Percentiles rank a stretch among this genome's conserved stretches.
Conservation (phyloP, 92 coral and sea anemone species). For the Umimayanthus kanabou region DNA sequence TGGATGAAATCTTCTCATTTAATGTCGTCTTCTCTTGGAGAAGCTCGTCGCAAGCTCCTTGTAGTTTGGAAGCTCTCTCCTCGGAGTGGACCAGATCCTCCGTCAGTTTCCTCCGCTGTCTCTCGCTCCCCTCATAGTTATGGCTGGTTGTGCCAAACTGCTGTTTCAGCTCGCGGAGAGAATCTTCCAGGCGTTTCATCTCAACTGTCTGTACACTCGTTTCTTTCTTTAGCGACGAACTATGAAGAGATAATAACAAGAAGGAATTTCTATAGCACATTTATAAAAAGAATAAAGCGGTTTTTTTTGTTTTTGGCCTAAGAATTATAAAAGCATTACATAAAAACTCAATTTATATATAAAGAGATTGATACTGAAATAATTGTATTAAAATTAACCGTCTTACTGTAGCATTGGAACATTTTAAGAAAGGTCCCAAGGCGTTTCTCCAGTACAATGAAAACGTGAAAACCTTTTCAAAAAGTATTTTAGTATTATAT, state of each 20-base stretch:
- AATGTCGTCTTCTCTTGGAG: slow-evolving; percentile 64
- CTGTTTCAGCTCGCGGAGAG: slow-evolving; percentile 58
- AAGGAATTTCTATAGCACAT: no score
- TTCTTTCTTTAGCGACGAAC: slow-evolving; percentile 66
- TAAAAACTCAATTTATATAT: no score
- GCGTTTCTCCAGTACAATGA: no score
- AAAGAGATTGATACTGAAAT: no score
- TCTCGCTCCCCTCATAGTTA: slow-evolving; percentile 64
- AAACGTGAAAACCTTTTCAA: no score
- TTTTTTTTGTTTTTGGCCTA: no score
- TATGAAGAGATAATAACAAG: neutral
- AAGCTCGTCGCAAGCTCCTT: slow-evolving; percentile 74
- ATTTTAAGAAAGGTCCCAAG: no score
- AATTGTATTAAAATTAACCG: no score
- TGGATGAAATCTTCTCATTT: slow-evolving; percentile 62
- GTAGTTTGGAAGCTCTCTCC: slow-evolving; percentile 70
- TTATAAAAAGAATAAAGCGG: no score
- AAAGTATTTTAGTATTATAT: no score
- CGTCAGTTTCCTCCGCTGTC: slow-evolving; percentile 59
- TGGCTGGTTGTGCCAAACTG: slow-evolving; percentile 48
- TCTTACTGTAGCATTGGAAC: no score
- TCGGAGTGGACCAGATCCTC: slow-evolving; percentile 73
- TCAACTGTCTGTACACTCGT: slow-evolving; percentile 70
- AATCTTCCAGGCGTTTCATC: slow-evolving; percentile 70
- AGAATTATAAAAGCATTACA: no score